These are phyloP conservation scores for Syrmaticus mikado DNA, from an alignment of 2,113 vertebrate species.

Conservation along the genomic window DNA sequence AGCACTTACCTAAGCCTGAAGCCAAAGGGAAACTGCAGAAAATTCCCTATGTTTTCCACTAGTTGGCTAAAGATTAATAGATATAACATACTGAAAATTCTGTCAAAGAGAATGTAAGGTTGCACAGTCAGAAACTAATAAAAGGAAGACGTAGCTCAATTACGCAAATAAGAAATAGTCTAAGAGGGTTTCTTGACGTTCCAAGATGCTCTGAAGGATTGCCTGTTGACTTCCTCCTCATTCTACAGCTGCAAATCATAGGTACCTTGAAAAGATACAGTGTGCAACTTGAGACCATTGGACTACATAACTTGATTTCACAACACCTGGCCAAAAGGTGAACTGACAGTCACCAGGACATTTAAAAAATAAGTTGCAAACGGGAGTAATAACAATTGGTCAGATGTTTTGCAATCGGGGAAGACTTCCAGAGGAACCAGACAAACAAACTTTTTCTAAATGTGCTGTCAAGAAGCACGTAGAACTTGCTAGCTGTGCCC, in stretches of 20 bases:
- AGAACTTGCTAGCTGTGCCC: not conserved
- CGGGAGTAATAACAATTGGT: not conserved
- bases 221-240: not conserved
- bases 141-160: not conserved
- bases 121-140: not conserved
- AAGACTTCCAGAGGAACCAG: not conserved
- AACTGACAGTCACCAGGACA: not conserved
- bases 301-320: not conserved
- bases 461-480: not conserved
- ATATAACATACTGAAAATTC: not conserved
- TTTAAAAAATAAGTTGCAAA: not conserved
- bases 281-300: not conserved
- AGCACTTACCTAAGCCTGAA: not conserved
- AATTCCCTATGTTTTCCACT: not conserved
- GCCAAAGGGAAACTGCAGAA: not conserved
- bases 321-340: not conserved
- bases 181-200: not conserved
- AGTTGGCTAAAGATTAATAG: not conserved
- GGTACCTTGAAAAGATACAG: not conserved
- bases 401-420: not conserved
- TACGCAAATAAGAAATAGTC: not conserved
- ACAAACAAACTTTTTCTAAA: not conserved
- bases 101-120: not conserved
- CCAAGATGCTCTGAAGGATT: not conserved
- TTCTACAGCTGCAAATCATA: no score